Percentiles rank a stretch among this genome's conserved stretches.
phyloP scores from a whole-genome alignment of 2,888 invertebrate species.

The Pomacea canaliculata region DNA sequence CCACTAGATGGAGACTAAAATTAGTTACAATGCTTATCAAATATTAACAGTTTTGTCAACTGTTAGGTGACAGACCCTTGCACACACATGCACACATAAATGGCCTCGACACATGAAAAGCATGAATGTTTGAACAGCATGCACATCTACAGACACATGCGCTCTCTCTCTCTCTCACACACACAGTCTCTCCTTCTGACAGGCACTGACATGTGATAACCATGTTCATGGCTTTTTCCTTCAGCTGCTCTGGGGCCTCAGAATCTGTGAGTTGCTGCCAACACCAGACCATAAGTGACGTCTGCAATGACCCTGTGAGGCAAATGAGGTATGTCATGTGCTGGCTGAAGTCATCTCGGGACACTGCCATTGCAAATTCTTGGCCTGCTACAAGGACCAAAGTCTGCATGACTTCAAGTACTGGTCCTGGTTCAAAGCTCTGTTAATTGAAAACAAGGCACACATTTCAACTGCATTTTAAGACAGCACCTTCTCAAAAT shows the following conservation, averaged over 20 bases:
- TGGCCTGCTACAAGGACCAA: slow-evolving; percentile 64
- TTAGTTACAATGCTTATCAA: too few species aligned
- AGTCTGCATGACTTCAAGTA: slow-evolving; percentile 65
- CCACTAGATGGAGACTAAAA: too few species aligned
- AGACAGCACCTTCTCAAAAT: too few species aligned
- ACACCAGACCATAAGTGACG: slow-evolving; percentile 63
- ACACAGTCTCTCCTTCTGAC: too few species aligned
- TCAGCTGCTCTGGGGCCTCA: slow-evolving; percentile 31
- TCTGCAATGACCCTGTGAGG: slow-evolving; percentile 65
- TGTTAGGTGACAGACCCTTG: too few species aligned
- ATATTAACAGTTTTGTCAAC: too few species aligned
- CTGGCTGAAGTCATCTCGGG: slow-evolving; percentile 45
- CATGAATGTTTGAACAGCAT: too few species aligned
- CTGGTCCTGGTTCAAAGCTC: slow-evolving; percentile 54
- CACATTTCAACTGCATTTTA: not conserved
- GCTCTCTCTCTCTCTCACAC: too few species aligned
- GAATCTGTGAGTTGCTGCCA: slow-evolving; percentile 56
- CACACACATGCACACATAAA: too few species aligned
- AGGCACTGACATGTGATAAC: slow-evolving; percentile 23
- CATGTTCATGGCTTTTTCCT: slow-evolving; percentile 24
- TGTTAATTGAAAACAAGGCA: slow-evolving; percentile 35
- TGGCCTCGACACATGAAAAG: too few species aligned
- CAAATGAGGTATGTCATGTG: slow-evolving; percentile 64
- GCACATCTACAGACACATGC: too few species aligned
- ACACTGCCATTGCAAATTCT: slow-evolving; percentile 46